Evolutionary conservation across 2,113 vertebrate species (phyloP).

Genomic region (Phalacrocorax pelagicus): DNA sequence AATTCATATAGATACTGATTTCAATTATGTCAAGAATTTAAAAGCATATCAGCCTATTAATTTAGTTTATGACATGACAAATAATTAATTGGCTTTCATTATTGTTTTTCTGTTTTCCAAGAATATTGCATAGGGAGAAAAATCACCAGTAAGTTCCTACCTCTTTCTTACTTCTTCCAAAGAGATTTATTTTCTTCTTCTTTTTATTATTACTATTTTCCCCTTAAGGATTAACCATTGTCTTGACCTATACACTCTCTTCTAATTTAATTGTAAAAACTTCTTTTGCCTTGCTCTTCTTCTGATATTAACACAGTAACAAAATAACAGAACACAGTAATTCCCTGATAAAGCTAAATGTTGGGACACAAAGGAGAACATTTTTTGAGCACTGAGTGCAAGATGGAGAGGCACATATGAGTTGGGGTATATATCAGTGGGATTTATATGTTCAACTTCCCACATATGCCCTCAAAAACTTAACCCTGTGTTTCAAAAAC

Average conservation of each 20-base stretch:
- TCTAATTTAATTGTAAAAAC: neutral
- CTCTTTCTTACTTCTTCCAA: neutral
- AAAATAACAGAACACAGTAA: neutral
- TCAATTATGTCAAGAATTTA: constrained; percentile 60
- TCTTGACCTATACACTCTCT: neutral
- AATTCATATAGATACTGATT: constrained; percentile 60
- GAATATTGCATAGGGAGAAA: neutral
- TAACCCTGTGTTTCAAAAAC: neutral
- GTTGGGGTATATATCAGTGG: neutral
- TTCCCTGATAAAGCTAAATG: neutral
- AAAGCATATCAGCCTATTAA: constrained; percentile 56
- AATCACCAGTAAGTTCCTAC: neutral
- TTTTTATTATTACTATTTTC: neutral
- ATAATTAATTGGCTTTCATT: constrained; percentile 47
- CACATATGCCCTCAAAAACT: neutral
- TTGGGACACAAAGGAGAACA: neutral
- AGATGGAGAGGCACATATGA: neutral
- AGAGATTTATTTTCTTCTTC: neutral
- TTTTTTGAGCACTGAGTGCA: neutral
- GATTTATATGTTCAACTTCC: neutral
- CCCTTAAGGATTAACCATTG: neutral
- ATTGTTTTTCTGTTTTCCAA: constrained; percentile 34
- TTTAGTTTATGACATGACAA: constrained; percentile 42
- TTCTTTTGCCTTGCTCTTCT: neutral
- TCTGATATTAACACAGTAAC: neutral